These are phyloP conservation scores for Coregonus suidteri DNA, from an alignment of 2,797 vertebrate species.

Conservation along the genomic window DNA sequence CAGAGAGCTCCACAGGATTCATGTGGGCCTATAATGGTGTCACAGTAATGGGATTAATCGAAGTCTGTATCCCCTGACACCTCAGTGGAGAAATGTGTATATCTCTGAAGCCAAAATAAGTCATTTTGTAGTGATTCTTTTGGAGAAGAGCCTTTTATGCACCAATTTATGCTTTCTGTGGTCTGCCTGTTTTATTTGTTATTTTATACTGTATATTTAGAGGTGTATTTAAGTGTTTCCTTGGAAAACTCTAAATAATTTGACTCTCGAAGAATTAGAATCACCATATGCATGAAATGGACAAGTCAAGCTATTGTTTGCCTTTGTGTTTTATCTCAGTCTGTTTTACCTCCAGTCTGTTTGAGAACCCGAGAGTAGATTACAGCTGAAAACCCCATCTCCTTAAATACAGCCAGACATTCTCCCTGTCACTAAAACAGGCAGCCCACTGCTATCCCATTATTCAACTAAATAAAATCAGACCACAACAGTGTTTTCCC, in stretches of 20 bases:
- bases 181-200: neutral
- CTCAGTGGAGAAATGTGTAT: conserved; percentile 1
- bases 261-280: conserved; percentile 4
- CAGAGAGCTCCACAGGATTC: conserved; percentile 17
- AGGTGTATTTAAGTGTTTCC: neutral
- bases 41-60: conserved; percentile 22
- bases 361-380: conserved; percentile 30
- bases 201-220: neutral
- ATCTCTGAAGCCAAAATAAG: conserved; percentile 15
- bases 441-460: conserved; percentile 30
- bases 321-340: conserved; percentile 10
- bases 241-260: neutral
- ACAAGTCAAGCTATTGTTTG: neutral
- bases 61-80: conserved; percentile 26
- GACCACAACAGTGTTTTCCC: conserved; percentile 34
- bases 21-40: conserved; percentile 40
- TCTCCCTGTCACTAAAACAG: conserved; percentile 29
- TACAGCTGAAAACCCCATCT: conserved; percentile 29
- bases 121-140: conserved; percentile 8
- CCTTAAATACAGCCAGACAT: conserved; percentile 17
- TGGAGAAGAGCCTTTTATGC: neutral
- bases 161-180: neutral
- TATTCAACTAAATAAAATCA: conserved; percentile 55
- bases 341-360: conserved; percentile 30
- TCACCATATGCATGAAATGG: neutral